Evolutionary conservation across 2,888 invertebrate genomes (phyloP), one percentile per base, ranked within the genome.

Genomic region (Microctonus hyperodae): DNA sequence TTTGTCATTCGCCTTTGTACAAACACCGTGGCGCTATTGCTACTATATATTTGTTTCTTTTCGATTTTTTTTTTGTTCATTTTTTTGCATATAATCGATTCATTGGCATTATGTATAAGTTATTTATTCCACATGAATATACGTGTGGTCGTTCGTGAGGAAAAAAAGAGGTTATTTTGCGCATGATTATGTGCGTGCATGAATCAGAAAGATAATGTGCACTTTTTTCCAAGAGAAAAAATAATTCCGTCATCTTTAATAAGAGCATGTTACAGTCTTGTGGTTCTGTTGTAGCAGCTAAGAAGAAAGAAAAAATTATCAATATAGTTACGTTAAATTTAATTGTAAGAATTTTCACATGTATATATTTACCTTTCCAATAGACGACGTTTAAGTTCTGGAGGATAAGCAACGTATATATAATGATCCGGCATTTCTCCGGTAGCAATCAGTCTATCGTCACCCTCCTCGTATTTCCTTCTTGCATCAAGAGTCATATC

Each of bases 401-500:
- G 93, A 74, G 94, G 94, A 87, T 94, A 94, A 63, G 93, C 92
- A 75, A 94, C 94, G 85, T 94, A 94, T 79, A 94, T 94, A 84
- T 94, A 94, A 82, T 92, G 91, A 72, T 85, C 85, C n/a, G 81
- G 78, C 74, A 78, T 75, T 4, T 80, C 79, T 28, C 79, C 79
- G 64, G 72, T 75, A n/a, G 78, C 71, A 7, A 78, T 74, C 33
- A 75, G 48, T 33, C 75, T 67, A 25, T 79, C 79, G 22, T 79
- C 80, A 7, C 72, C 74, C 2, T 74, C 73, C 9, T 82, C 80
- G 37, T 73, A 73, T 69, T 81, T 80, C 16, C 72, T 69, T 33
- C 80, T 74, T 13, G 78, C 79, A 22, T 74, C 73, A 48, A 73
- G 72, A 48, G 75, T 76, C 37, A 75, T 71, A 44, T 78, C 78